Conservation (phyloP, 1,140 invertebrate species). For the Drosophila sp. region DNA sequence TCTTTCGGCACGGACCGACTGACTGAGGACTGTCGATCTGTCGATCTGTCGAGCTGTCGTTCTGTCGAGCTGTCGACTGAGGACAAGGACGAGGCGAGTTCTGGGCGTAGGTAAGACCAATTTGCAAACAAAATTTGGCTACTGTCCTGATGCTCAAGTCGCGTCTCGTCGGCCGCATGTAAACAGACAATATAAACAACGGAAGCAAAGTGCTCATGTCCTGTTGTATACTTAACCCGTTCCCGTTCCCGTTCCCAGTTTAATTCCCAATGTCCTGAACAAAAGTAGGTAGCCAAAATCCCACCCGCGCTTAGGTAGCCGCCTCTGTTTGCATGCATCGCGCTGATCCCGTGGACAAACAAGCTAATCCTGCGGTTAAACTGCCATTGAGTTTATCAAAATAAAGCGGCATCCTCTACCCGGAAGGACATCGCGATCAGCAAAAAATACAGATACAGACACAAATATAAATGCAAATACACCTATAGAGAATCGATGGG, state of each 20-base stretch:
- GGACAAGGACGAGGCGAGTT: conserved; percentile 31
- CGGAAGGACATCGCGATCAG: conserved; percentile 62
- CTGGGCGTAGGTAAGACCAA: conserved; percentile 65
- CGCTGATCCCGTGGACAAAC: conserved; percentile 78
- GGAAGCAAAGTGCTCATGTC: conserved; percentile 55
- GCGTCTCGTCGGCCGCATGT: conserved; percentile 32
- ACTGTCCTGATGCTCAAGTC: conserved; percentile 33
- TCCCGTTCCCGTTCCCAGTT: conserved; percentile 22
- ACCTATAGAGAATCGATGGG: conserved; percentile 17
- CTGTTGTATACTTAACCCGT: conserved; percentile 54
- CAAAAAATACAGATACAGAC: not conserved
- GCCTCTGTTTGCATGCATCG: conserved; percentile 68
- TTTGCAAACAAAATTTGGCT: conserved; percentile 58
- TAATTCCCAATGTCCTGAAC: not conserved
- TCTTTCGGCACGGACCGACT: conserved; percentile 62
- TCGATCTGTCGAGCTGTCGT: no score
- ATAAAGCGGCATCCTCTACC: conserved; percentile 61
- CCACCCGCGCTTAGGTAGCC: conserved; percentile 32
- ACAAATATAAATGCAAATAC: no score
- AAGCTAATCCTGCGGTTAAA: conserved; percentile 84
- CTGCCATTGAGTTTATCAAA: conserved; percentile 82
- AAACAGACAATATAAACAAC: conserved; percentile 81
- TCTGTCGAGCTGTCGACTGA: no score
- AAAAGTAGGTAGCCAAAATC: conserved; percentile 21
- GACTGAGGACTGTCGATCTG: no score